These are phyloP conservation scores for Parazoanthus atlanticus DNA, from an alignment of 92 coral and sea anemone genomes.

Conservation along the genomic window DNA sequence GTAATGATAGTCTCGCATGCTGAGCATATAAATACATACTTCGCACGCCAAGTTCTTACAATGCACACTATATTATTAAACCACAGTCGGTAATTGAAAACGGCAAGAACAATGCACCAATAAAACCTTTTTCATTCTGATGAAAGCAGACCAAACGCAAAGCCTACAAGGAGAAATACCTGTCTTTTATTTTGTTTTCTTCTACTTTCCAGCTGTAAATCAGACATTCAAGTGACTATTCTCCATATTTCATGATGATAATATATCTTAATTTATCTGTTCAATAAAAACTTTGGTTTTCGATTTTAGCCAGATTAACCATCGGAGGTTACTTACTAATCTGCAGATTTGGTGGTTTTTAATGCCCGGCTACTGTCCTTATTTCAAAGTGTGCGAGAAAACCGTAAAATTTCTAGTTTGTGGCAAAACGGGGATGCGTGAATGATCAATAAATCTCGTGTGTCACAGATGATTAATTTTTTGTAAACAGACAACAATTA, in stretches of 20 bases:
- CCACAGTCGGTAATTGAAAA: constrained; percentile 61
- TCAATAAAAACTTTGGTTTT: not conserved
- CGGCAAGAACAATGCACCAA: constrained; percentile 79
- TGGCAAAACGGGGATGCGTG: constrained; percentile 32
- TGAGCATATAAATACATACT: constrained; percentile 46
- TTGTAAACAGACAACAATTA: constrained; percentile 69
- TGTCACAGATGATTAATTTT: constrained; percentile 56
- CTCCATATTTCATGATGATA: too few relatives aligned
- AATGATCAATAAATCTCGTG: constrained; percentile 50
- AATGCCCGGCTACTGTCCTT: not conserved
- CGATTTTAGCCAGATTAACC: not conserved
- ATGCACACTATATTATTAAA: constrained; percentile 59
- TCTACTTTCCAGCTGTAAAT: not conserved
- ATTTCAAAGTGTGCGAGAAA: not conserved
- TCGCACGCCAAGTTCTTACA: constrained; percentile 62
- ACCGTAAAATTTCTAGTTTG: not conserved
- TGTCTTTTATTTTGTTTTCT: constrained; percentile 21
- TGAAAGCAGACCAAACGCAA: constrained; percentile 10
- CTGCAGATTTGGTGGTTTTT: not conserved
- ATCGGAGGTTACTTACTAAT: not conserved
- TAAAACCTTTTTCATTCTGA: constrained; percentile 56
- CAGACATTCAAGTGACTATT: not conserved
- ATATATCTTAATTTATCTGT: not conserved
- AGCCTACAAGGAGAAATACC: constrained; percentile 23
- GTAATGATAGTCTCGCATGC: constrained; percentile 25